These are phyloP conservation scores for Mesodorylaimus sp. DNA, from an alignment of 2,888 invertebrate genomes.

Conservation along the genomic window DNA sequence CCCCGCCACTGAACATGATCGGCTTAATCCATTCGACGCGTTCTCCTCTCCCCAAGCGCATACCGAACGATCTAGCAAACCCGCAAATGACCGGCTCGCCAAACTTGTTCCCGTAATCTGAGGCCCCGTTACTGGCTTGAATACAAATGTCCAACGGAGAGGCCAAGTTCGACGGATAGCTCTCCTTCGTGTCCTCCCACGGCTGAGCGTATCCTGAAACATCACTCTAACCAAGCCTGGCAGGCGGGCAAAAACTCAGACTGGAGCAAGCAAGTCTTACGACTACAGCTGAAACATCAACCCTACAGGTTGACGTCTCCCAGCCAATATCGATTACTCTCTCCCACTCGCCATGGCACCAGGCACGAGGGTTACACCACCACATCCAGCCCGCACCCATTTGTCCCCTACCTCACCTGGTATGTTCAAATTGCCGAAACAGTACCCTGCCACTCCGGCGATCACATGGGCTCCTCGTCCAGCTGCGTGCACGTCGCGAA, in stretches of 20 bases:
- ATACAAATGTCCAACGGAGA: conserved; percentile 55
- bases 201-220: conserved; percentile 54
- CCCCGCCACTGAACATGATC: conserved; percentile 93
- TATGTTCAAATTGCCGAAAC: conserved; percentile 74
- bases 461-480: conserved; percentile 82
- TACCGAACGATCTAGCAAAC: conserved; percentile 74
- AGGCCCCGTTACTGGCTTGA: conserved; percentile 78
- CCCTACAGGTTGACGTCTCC: too few species aligned
- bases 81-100: conserved; percentile 84
- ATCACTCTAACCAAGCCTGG: too few species aligned
- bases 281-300: too few species aligned
- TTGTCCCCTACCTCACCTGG: conserved; percentile 53
- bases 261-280: too few species aligned
- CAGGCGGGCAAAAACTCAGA: background rate
- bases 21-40: conserved; percentile 88
- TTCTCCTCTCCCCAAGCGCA: conserved; percentile 36
- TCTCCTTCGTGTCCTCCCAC: conserved; percentile 56
- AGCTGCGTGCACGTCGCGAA: conserved; percentile 82
- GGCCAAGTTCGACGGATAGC: conserved; percentile 74
- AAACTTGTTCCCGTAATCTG: conserved; percentile 97
- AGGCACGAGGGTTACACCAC: too few species aligned
- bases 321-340: too few species aligned
- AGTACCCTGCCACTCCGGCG: conserved; percentile 88
- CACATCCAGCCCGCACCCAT: too few species aligned
- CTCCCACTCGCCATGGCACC: too few species aligned